phyloP scores from a whole-genome alignment of 2,888 invertebrate genomes.

The Harpalus rufipes region DNA sequence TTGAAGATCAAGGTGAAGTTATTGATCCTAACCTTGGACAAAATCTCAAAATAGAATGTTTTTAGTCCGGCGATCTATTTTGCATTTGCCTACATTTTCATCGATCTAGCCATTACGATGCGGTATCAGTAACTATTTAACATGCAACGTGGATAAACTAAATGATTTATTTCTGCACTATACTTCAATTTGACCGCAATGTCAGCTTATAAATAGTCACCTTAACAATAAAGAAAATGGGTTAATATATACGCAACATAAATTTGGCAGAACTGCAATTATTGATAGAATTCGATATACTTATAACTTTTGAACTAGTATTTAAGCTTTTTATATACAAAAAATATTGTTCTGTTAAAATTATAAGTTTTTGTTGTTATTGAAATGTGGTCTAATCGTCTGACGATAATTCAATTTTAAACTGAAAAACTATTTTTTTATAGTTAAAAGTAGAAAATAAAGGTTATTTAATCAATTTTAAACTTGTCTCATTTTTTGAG shows the following conservation, averaged over 20 bases:
- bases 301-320: too few relatives aligned
- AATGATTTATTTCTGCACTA: not conserved
- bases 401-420: too few relatives aligned
- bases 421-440: too few relatives aligned
- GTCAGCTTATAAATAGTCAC: not conserved
- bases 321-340: too few relatives aligned
- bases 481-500: too few relatives aligned
- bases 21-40: slow-evolving; percentile 35
- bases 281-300: not conserved
- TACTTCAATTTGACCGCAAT: not conserved
- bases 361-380: too few relatives aligned
- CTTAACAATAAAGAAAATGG: not conserved
- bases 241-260: not conserved
- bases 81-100: slow-evolving; percentile 40
- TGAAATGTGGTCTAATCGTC: too few relatives aligned
- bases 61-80: slow-evolving; percentile 37
- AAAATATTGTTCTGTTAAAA: too few relatives aligned
- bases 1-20: slow-evolving; percentile 22
- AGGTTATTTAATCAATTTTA: too few relatives aligned
- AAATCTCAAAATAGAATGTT: slow-evolving; percentile 45
- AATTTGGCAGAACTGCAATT: not conserved
- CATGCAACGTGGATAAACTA: not conserved
- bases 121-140: slow-evolving; percentile 5
- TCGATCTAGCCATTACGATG: slow-evolving; percentile 21
- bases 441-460: too few relatives aligned